Base-by-base conservation (phyloP, 1,140 invertebrate species). In the Manduca sexta region DNA sequence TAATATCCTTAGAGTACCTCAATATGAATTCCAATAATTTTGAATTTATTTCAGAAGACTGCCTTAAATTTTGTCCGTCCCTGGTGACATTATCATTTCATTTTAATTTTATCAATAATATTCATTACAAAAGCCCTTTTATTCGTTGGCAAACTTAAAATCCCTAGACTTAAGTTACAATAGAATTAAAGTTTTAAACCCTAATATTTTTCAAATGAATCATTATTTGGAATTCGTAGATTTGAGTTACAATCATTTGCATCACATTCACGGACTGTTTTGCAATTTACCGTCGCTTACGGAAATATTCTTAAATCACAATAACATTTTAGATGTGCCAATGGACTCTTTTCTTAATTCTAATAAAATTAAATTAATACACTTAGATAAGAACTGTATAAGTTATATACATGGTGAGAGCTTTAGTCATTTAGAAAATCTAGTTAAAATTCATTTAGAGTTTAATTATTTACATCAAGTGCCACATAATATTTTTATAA, bases 11-110 rank as follows among this genome's bases (percentile, higher is more conserved):
- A 50, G 87, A 93, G 38, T 93, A 93, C 64, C 87, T 97, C 51
- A 95, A 97, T 81, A 84, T 97, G 49, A 95, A 93, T 76, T 95
- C 93, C 11, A 97, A 97, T 84, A 93, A 93, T 86, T 94, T 97
- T 64, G 91, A 92, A 72, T 90, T 90, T 60, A 88, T 97, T 57
- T 88, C 89, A 15, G 89, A 93, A 74, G 91, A 94, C 78, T 94
- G 92, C 58, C 95, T 97, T 80, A 89, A 91, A 54, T 91, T 93
- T 45, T 94, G 94, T 84, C 93, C 94, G n/a, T 91, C 93, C 59
- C 82, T 97, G 6, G 89, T 90, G 58, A 94, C 91, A 0, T 87
- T 97, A 4, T 95, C 93, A 0, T 89, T 97, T 33, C 95, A 95
- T 72, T 93, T 93, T 70, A 97, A 97, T 74, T 91, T 91, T 11